A percentile compares a stretch with the other conserved stretches of the same genome.
These are phyloP conservation scores for Tachypleus tridentatus DNA, from an alignment of 1,140 invertebrate species.

Conservation along the genomic window DNA sequence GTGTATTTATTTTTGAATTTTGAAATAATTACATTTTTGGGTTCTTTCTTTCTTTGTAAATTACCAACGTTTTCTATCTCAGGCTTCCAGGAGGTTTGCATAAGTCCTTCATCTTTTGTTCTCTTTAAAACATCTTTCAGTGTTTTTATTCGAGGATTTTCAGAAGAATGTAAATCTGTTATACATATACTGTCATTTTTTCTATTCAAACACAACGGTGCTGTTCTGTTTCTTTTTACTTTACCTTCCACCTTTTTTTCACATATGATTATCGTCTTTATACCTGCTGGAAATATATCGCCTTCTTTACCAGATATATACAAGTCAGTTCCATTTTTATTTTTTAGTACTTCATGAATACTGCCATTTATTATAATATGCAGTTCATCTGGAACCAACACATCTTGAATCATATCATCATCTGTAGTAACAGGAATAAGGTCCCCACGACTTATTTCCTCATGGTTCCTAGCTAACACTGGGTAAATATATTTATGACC, in stretches of 20 bases:
- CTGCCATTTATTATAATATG: conserved; percentile 18
- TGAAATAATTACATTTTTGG: too few species aligned
- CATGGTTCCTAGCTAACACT: conserved; percentile 40
- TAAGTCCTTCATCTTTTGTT: background rate
- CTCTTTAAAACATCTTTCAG: background rate
- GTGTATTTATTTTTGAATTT: too few species aligned
- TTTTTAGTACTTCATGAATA: conserved; percentile 25
- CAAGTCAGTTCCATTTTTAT: conserved; percentile 45
- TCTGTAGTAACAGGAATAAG: conserved; percentile 19
- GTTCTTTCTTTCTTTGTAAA: too few species aligned
- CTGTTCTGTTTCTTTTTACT: background rate
- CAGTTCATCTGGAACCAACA: conserved; percentile 17
- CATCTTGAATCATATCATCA: conserved; percentile 19
- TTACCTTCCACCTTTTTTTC: conserved; percentile 5
- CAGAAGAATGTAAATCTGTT: conserved; percentile 1
- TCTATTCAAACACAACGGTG: background rate
- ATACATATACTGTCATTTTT: background rate
- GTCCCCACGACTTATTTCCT: conserved; percentile 19
- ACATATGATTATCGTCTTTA: conserved; percentile 3
- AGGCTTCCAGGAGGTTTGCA: background rate
- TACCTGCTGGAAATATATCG: conserved; percentile 1
- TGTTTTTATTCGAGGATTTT: conserved; percentile 5
- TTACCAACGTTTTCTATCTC: too few species aligned
- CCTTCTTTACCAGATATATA: conserved; percentile 16
- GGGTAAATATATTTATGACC: conserved; percentile 50